Evolutionary conservation across 2,888 invertebrate species (phyloP), one percentile per base, ranked within the genome.

Genomic region (Crocallis elinguaria): DNA sequence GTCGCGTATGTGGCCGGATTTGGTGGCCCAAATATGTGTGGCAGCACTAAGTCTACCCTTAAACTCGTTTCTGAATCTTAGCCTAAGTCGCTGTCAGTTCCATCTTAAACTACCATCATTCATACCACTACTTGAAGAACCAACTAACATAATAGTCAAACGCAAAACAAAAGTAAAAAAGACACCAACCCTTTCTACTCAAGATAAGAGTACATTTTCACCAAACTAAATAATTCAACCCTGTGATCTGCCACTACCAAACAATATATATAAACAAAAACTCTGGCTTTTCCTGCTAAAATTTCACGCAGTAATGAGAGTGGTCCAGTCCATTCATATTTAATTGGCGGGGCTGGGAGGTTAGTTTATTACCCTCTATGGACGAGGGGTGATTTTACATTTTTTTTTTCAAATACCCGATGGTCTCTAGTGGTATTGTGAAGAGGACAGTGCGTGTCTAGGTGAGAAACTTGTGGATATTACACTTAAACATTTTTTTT

Each of bases 351-450:
- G 77, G 71, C 71, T 71, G 67, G 70, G 69, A 39, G 75, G 66
- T 76, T 84, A 82, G 83, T 88, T 91, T 90, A 90, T 82, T 75
- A 78, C 82, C 62, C 86, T 87, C 84, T 71, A 66, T 72, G 75
- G 81, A 64, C 69, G 70, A 75, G 79, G 86, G 88, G 84, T 79
- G 87, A 85, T 87, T 87, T 86, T 82, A 82, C 82, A 78, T 79
- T 83, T 86, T 86, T 82, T n/a, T n/a, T 88, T 85, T 82, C 83
- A 86, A 88, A 87, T 82, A 76, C 82, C 80, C 86, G 82, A 86
- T 88, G 77, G 79, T 74, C 73, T 81, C 70, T 72, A 84, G 86
- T 82, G 75, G 84, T 84, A 88, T 88, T 89, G 88, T 89, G 53
- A 54, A 76, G 81, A 88, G 88, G 85, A 88, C 88, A 87, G 82